Conservation (phyloP, 2,113 vertebrate species). For the Tichodroma muraria region DNA sequence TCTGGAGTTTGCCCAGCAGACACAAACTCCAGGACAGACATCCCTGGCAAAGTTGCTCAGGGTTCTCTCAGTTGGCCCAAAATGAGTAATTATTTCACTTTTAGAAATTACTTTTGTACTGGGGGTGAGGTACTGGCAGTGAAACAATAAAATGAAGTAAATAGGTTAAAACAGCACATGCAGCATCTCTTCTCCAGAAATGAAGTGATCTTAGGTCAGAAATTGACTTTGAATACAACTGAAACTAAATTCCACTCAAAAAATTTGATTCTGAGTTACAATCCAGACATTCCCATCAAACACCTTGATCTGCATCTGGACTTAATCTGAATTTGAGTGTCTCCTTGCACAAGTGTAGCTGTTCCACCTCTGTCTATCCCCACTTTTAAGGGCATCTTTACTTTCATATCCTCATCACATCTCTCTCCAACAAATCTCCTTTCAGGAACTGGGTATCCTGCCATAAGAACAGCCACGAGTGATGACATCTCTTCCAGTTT, state of each 20-base stretch:
- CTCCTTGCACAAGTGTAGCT: background rate
- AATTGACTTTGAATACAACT: background rate
- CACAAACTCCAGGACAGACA: background rate
- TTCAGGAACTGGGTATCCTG: background rate
- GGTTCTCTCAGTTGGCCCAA: background rate
- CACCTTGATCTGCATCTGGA: background rate
- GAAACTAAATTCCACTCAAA: background rate
- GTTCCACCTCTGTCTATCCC: background rate
- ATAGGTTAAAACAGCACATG: background rate
- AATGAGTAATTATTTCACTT: background rate
- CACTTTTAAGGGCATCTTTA: background rate
- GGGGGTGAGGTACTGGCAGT: background rate
- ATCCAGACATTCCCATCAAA: background rate
- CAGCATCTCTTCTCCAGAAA: background rate
- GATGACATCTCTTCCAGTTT: background rate
- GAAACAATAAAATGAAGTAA: background rate
- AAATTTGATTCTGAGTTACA: background rate
- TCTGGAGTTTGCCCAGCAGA: background rate
- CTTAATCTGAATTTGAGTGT: background rate
- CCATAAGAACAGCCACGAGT: background rate
- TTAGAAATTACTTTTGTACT: background rate
- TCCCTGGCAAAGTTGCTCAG: background rate
- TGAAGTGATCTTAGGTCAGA: background rate
- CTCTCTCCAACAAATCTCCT: background rate
- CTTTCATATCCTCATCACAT: background rate